Conservation (phyloP, 2,888 invertebrate species). For the Amblyjoppa fuscipennis region DNA sequence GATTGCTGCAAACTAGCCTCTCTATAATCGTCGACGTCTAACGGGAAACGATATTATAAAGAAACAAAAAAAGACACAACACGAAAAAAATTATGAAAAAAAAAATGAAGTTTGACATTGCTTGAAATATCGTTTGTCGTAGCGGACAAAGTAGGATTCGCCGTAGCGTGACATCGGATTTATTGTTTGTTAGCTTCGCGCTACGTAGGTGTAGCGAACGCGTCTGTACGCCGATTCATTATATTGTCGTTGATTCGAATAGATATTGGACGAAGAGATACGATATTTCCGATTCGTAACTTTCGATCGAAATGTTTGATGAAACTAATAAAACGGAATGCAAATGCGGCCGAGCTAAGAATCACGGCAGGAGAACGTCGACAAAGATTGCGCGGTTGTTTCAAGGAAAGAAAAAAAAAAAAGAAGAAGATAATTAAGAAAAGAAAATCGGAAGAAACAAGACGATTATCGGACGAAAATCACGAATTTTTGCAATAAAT, state of each 20-base stretch:
- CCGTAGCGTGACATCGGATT: conserved; percentile 68
- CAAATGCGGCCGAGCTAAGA: conserved; percentile 24
- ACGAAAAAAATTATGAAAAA: not conserved
- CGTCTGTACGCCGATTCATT: conserved; percentile 67
- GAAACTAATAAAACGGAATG: conserved; percentile 30
- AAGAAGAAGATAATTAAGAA: conserved; percentile 14
- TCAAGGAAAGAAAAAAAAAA: conserved; percentile 40
- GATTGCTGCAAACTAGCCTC: conserved; percentile 49
- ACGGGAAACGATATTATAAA: conserved; percentile 62
- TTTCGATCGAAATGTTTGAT: conserved; percentile 24
- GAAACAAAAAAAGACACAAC: conserved; percentile 37
- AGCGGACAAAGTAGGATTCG: conserved; percentile 49
- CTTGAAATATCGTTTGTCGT: conserved; percentile 63
- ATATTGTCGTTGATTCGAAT: conserved; percentile 59
- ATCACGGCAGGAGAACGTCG: conserved; percentile 29
- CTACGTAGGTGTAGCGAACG: conserved; percentile 74
- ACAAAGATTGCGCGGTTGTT: conserved; percentile 39
- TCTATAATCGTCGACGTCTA: conserved; percentile 59
- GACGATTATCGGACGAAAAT: conserved; percentile 30
- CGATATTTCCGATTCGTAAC: conserved; percentile 4
- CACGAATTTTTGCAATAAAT: conserved; percentile 17
- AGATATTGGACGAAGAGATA: not conserved
- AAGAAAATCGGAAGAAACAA: conserved; percentile 9
- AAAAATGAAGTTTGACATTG: conserved; percentile 44
- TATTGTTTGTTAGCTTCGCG: conserved; percentile 74